Evolutionary conservation across 2,888 invertebrate genomes (phyloP).

Genomic region (Venusia cambrica): DNA sequence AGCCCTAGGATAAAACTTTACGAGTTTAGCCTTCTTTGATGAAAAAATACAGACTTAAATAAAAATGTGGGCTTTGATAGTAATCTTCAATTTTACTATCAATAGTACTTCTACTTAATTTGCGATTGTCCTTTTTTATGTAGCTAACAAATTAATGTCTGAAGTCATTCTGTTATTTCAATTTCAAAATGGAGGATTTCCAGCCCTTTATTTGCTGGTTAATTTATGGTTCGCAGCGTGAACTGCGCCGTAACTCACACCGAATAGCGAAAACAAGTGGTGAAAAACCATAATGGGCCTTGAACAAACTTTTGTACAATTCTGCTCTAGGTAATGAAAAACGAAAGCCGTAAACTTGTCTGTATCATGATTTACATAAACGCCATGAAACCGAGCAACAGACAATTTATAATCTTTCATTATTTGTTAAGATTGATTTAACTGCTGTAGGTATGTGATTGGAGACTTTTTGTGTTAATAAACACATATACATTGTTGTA

Average conservation of each 20-base stretch:
- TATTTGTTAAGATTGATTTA: too few species aligned
- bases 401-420: too few species aligned
- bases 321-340: constrained; percentile 22
- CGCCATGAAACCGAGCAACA: constrained; percentile 60
- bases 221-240: constrained; percentile 14
- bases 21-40: constrained; percentile 39
- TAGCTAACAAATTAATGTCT: too few species aligned
- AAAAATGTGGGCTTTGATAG: too few species aligned
- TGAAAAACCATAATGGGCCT: constrained; percentile 13
- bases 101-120: too few species aligned
- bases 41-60: too few species aligned
- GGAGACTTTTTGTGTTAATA: too few species aligned
- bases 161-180: constrained; percentile 3
- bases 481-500: too few species aligned
- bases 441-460: too few species aligned
- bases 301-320: constrained; percentile 13
- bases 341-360: constrained; percentile 49
- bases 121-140: too few species aligned
- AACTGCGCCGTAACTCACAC: constrained; percentile 15
- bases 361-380: constrained; percentile 64
- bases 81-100: too few species aligned
- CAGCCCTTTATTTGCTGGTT: constrained; percentile 15
- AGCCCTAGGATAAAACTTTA: too few species aligned
- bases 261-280: constrained; percentile 13
- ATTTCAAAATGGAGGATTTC: constrained; percentile 7